These are phyloP conservation scores for Agapostemon virescens DNA, from an alignment of 2,888 invertebrate genomes.

Conservation along the genomic window DNA sequence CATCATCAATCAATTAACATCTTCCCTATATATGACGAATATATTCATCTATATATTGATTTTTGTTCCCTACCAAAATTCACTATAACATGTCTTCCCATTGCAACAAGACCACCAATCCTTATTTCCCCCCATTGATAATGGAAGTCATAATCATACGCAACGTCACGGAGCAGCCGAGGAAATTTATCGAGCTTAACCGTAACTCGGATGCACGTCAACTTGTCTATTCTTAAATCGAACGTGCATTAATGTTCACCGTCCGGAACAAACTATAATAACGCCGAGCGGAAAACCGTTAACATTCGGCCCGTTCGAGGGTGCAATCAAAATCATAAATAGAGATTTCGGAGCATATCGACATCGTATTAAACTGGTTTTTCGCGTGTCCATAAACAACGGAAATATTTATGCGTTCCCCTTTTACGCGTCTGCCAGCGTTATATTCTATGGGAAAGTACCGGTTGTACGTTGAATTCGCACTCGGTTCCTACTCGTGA, in stretches of 20 bases:
- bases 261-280: neutral
- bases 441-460: neutral
- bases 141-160: no score
- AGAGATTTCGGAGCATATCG: neutral
- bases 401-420: slow-evolving; percentile 1
- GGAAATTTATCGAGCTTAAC: neutral
- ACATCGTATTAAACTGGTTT: neutral
- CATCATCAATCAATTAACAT: no score
- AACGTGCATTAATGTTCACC: neutral
- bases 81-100: no score
- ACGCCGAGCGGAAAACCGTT: neutral
- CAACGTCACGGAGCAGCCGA: neutral
- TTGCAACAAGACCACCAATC: no score
- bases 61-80: no score
- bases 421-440: neutral
- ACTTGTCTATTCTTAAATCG: neutral
- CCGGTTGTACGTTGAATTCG: neutral
- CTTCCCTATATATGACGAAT: no score
- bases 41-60: no score
- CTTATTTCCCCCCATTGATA: no score
- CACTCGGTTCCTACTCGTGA: neutral
- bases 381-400: slow-evolving; percentile 4
- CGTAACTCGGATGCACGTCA: no score
- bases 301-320: neutral
- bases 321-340: neutral